Evolutionary conservation across 1,140 invertebrate genomes (phyloP).

Genomic region (Panagrolaimus sp.): DNA sequence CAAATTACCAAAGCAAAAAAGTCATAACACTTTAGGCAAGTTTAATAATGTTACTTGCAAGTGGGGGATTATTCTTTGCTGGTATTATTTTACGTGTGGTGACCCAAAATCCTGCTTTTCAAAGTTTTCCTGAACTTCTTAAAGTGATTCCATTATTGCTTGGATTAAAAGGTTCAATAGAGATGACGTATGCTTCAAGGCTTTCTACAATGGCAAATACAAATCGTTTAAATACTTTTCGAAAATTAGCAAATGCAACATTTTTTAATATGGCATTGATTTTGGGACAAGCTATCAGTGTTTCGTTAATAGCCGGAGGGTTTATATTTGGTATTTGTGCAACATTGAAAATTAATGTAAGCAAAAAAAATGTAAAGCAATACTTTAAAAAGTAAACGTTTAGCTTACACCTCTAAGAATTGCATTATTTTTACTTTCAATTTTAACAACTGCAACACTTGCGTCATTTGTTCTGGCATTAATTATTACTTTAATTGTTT

Average conservation of each 20-base stretch:
- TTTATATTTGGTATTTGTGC: background rate
- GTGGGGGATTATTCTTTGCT: background rate
- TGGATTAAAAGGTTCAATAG: conserved; percentile 7
- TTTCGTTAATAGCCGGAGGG: background rate
- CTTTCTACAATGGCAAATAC: conserved; percentile 8
- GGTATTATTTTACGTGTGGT: background rate
- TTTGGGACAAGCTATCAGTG: conserved; percentile 5
- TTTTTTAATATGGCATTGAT: conserved; percentile 7
- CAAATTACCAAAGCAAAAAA: too few relatives aligned
- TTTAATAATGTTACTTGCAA: conserved; percentile 8
- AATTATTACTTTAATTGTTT: conserved; percentile 7
- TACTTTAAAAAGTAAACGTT: background rate
- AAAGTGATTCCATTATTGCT: conserved; percentile 3
- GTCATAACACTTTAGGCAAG: background rate
- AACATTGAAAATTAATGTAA: too few relatives aligned
- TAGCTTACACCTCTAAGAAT: background rate
- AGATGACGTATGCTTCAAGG: conserved; percentile 1
- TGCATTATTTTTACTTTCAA: background rate
- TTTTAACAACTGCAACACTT: background rate
- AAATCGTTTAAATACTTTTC: background rate
- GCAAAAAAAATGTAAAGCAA: too few relatives aligned
- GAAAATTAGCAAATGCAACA: background rate
- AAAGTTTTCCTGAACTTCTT: background rate
- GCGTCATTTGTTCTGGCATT: background rate
- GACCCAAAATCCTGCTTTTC: conserved; percentile 1